These are phyloP conservation scores for Noctuana brunneofusca DNA, from an alignment of 2,888 invertebrate genomes.

Conservation along the genomic window DNA sequence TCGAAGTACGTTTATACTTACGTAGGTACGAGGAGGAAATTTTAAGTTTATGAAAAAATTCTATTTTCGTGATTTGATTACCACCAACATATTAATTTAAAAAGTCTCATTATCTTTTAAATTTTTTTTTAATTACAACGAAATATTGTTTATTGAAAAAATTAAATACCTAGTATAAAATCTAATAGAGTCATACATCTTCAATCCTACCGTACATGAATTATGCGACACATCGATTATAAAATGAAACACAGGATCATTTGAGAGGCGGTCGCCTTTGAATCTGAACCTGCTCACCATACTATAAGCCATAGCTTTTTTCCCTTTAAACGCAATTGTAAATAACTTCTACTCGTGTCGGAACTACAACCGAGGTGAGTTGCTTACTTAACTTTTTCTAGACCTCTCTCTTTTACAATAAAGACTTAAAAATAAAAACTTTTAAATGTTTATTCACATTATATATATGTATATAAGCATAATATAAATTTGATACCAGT, in stretches of 20 bases:
- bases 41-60: too few species aligned
- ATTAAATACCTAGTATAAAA: slow-evolving; percentile 16
- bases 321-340: slow-evolving; percentile 22
- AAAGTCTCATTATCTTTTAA: neutral
- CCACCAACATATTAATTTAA: too few species aligned
- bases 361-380: slow-evolving; percentile 23
- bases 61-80: too few species aligned
- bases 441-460: too few species aligned
- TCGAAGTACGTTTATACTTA: neutral
- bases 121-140: neutral
- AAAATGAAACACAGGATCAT: slow-evolving; percentile 67
- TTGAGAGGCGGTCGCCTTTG: slow-evolving; percentile 60
- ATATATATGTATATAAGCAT: too few species aligned
- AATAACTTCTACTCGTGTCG: slow-evolving; percentile 29
- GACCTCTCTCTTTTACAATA: neutral
- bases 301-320: slow-evolving; percentile 25
- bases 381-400: slow-evolving; percentile 19
- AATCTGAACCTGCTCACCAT: slow-evolving; percentile 38
- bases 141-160: neutral
- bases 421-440: neutral
- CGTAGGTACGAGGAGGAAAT: too few species aligned
- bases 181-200: slow-evolving; percentile 51
- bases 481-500: too few species aligned
- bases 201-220: slow-evolving; percentile 53
- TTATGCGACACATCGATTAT: slow-evolving; percentile 68